phyloP scores from a whole-genome alignment of 2,888 invertebrate species.

The Drosophila eohydei region DNA sequence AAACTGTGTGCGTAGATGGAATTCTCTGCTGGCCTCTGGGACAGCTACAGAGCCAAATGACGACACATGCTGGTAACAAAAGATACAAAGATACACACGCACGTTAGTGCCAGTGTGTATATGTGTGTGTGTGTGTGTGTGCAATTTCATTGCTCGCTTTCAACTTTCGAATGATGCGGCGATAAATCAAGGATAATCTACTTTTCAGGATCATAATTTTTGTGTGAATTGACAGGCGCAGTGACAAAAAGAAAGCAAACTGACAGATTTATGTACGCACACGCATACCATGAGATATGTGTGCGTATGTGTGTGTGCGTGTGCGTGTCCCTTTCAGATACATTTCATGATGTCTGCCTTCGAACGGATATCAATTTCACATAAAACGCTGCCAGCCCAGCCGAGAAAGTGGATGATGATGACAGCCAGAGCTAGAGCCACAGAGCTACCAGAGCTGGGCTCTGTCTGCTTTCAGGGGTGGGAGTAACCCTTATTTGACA shows the following conservation, averaged over 20 bases:
- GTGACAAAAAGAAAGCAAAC: conserved; percentile 82
- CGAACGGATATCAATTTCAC: conserved; percentile 83
- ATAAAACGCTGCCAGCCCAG: conserved; percentile 77
- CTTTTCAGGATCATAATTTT: conserved; percentile 85
- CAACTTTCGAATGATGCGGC: conserved; percentile 82
- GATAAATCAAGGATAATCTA: conserved; percentile 85
- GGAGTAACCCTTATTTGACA: conserved; percentile 83
- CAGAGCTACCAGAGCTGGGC: conserved; percentile 5
- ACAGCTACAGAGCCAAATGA: conserved; percentile 48
- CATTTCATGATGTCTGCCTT: conserved; percentile 64
- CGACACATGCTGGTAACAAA: conserved; percentile 76
- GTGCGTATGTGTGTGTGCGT: conserved; percentile 7
- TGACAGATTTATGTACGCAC: conserved; percentile 84
- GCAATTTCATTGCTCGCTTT: conserved; percentile 74
- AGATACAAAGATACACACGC: conserved; percentile 65
- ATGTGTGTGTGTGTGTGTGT: conserved; percentile 31
- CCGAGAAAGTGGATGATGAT: conserved; percentile 71
- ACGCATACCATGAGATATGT: conserved; percentile 45
- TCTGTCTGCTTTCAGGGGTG: conserved; percentile 29
- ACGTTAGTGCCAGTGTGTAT: conserved; percentile 18
- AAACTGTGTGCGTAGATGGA: conserved; percentile 68
- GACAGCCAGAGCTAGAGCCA: conserved; percentile 44
- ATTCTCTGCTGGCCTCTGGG: conserved; percentile 32
- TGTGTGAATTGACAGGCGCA: conserved; percentile 84
- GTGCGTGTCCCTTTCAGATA: conserved; percentile 48